A percentile compares a stretch with the other conserved stretches of the same genome.
phyloP scores from a whole-genome alignment of 2,888 invertebrate species.

The Nemurella pictetii region DNA sequence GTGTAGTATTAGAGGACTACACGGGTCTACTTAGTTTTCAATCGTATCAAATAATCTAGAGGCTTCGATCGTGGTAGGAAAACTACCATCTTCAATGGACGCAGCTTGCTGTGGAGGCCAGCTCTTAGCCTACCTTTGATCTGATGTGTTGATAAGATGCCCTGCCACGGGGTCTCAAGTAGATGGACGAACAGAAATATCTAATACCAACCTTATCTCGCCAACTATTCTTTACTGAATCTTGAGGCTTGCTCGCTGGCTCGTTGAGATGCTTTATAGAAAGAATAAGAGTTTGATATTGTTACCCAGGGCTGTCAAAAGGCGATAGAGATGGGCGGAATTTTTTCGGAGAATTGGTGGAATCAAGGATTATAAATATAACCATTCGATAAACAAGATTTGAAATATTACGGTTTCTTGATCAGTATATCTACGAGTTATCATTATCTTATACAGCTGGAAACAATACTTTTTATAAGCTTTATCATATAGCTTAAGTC shows the following conservation, averaged over 20 bases:
- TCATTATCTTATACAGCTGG: neutral
- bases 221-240: slow-evolving; percentile 21
- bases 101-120: slow-evolving; percentile 14
- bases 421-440: neutral
- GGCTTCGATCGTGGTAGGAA: slow-evolving; percentile 4
- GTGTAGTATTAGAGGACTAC: slow-evolving; percentile 2
- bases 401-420: neutral
- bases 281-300: neutral
- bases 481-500: neutral
- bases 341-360: neutral
- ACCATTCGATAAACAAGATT: neutral
- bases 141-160: slow-evolving; percentile 28
- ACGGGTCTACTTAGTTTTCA: slow-evolving; percentile 18
- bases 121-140: neutral
- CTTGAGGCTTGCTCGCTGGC: neutral
- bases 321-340: neutral
- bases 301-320: neutral
- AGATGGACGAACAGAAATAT: slow-evolving; percentile 19
- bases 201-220: slow-evolving; percentile 12
- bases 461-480: neutral
- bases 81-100: neutral
- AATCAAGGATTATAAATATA: neutral
- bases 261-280: slow-evolving; percentile 4
- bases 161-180: neutral
- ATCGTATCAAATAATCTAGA: slow-evolving; percentile 17